Evolutionary conservation across 2,888 invertebrate genomes (phyloP), one percentile per base, ranked within the genome.

Genomic region (Drosophila monieri): DNA sequence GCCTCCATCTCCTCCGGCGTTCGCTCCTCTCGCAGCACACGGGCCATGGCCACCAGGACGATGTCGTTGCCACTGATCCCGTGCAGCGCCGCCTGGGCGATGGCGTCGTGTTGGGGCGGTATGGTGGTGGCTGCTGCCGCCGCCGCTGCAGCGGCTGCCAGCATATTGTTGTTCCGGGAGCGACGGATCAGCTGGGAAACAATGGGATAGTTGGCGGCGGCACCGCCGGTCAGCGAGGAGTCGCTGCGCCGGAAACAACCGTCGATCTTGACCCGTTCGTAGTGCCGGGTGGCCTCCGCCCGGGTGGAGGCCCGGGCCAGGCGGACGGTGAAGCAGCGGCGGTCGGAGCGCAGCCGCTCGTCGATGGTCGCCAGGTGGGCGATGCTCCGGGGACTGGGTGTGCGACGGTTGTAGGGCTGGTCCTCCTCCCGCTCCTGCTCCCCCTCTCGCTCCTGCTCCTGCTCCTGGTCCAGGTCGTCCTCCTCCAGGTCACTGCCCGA

Each of bases 31-130:
- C 95, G 94, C 83, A 95, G 91, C 23, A 96, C 92, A 85, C 95
- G 94, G 32, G 95, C 96, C 91, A 97, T 94, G 69, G 95, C 95
- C 81, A 95, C 94, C 84, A 96, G 94, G 65, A 94, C 94, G 89
- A 93, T 93, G 81, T 94, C 94, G 90, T 94, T 94, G 9, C 94
- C 94, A 81, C 94, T 94, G 44, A 92, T 90, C 52, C 91, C 90
- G 52, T 91, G 92, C 59, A 92, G 78, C 91, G 93, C 87, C 90
- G 93, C 89, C 92, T 92, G 66, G 91, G 94, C 91, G 92, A 90
- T 90, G 35, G 88, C 89, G 74, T 90, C 90, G 52, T 90, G 90
- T 44, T 89, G 90, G 15, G 86, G 73, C 56, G 60, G 60, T 0
- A 61, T 39, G 25, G 60, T 41, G 79, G 35, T 58, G 6, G 73